These are phyloP conservation scores for Fragum fragum DNA, from an alignment of 2,888 invertebrate genomes.

Conservation along the genomic window DNA sequence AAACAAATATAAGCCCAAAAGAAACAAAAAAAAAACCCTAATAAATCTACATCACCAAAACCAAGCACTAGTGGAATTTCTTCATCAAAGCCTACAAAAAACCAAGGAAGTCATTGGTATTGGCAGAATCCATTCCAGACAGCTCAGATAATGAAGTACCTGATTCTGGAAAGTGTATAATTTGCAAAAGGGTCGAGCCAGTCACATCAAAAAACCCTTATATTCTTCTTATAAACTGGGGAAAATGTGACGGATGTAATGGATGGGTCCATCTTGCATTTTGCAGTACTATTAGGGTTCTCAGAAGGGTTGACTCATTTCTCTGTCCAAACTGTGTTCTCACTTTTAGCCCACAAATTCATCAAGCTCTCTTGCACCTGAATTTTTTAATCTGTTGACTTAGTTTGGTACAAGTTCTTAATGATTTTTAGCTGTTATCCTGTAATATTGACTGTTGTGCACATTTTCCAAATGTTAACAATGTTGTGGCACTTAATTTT, in stretches of 20 bases:
- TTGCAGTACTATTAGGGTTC: no score
- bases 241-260: no score
- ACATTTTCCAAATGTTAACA: not conserved
- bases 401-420: no score
- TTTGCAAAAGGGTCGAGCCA: not conserved
- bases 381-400: no score
- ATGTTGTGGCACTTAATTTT: no score
- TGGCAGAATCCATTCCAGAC: not conserved
- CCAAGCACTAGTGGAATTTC: slow-evolving; percentile 8
- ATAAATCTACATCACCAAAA: slow-evolving; percentile 1
- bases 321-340: no score
- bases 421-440: no score
- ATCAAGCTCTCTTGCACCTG: no score
- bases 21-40: not conserved
- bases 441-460: no score
- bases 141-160: not conserved
- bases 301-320: no score
- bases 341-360: no score
- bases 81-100: slow-evolving; percentile 4
- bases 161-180: slow-evolving; percentile 4
- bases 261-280: slow-evolving; percentile 2
- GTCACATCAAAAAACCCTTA: not conserved
- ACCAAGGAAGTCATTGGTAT: slow-evolving; percentile 6
- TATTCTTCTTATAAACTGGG: not conserved
- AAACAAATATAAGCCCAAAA: slow-evolving; percentile 4